These are phyloP conservation scores for Chironomus tepperi DNA, from an alignment of 1,140 invertebrate genomes.

Conservation along the genomic window DNA sequence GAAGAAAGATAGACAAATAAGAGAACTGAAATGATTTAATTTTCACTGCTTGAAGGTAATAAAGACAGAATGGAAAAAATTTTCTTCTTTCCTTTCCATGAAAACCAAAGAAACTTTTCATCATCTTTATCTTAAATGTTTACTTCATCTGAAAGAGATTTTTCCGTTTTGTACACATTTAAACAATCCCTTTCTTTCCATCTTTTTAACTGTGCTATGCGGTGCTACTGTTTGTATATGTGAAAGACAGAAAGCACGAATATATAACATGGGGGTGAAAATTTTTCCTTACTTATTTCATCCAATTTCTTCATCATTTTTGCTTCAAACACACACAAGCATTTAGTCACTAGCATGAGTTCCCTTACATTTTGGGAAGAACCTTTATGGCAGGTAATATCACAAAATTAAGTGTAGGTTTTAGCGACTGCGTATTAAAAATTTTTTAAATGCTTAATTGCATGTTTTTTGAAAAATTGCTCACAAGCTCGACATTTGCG, in stretches of 20 bases:
- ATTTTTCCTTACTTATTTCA: neutral
- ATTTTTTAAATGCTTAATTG: too few species aligned
- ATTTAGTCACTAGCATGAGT: too few species aligned
- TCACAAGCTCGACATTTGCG: too few species aligned
- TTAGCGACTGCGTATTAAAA: too few species aligned
- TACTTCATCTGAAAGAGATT: constrained; percentile 8
- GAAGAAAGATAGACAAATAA: neutral
- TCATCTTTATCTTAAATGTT: neutral
- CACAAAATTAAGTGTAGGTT: too few species aligned
- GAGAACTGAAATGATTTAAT: constrained; percentile 20
- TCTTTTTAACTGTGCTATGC: too few species aligned
- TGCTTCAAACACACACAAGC: too few species aligned
- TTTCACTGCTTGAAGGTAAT: constrained; percentile 9
- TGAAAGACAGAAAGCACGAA: neutral
- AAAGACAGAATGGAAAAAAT: neutral
- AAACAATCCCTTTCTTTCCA: neutral
- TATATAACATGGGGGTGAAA: neutral
- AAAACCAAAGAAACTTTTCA: neutral
- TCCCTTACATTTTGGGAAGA: too few species aligned
- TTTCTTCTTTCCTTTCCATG: neutral
- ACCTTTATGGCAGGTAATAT: too few species aligned
- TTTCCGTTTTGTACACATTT: neutral
- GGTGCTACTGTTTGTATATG: neutral
- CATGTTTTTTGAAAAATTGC: too few species aligned
- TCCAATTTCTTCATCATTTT: neutral